Percentiles rank a stretch among this genome's conserved stretches.
Evolutionary conservation across 1,140 invertebrate species (phyloP).

Genomic region (Lycorma delicatula): DNA sequence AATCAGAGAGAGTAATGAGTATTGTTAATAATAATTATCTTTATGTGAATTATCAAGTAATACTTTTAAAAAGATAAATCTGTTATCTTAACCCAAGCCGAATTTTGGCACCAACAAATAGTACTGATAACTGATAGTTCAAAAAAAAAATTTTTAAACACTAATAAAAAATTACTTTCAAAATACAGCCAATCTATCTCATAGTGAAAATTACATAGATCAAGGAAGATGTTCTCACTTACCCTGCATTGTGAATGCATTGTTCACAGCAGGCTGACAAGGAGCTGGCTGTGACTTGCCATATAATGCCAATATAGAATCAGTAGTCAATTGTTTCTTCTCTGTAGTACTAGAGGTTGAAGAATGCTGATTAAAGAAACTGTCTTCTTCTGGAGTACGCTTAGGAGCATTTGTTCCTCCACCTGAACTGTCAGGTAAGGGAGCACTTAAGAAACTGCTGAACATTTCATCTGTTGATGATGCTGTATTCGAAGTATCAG

Average conservation of each 20-base stretch:
- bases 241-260: slow-evolving; percentile 5
- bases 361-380: slow-evolving; percentile 80
- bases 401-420: slow-evolving; percentile 26
- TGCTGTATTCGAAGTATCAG: too few relatives aligned
- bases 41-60: too few relatives aligned
- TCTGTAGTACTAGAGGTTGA: slow-evolving; percentile 52
- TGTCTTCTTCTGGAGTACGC: slow-evolving; percentile 63
- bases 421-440: too few relatives aligned
- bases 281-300: slow-evolving; percentile 47
- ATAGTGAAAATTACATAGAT: background rate
- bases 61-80: too few relatives aligned
- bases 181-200: background rate
- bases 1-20: too few relatives aligned
- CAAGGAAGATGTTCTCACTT: background rate
- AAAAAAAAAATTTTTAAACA: background rate
- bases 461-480: slow-evolving; percentile 12
- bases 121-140: too few relatives aligned
- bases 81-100: too few relatives aligned
- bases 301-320: slow-evolving; percentile 88
- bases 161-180: background rate
- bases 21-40: too few relatives aligned
- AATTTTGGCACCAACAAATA: too few relatives aligned
- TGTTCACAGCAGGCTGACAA: background rate
- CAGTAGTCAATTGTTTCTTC: slow-evolving; percentile 79
- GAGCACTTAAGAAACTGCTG: slow-evolving; percentile 64